Conservation (phyloP, 2,797 vertebrate species). For the Erpetoichthys calabaricus region DNA sequence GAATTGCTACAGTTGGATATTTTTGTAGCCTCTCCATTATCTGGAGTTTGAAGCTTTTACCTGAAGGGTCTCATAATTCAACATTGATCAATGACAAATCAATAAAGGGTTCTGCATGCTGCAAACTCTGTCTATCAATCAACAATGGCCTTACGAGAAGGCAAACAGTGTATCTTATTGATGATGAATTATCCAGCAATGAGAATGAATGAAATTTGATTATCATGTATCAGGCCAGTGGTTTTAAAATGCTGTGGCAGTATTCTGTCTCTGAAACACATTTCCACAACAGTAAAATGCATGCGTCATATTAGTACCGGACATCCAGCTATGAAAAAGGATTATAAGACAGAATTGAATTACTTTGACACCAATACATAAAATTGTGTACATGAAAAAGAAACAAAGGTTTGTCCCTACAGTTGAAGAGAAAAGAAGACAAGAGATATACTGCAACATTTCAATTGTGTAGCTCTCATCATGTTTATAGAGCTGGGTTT, state of each 20-base stretch:
- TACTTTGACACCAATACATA: too few relatives aligned
- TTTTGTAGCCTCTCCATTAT: slow-evolving; percentile 28
- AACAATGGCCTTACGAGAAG: slow-evolving; percentile 16
- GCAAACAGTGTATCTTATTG: slow-evolving; percentile 7
- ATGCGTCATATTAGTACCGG: too few relatives aligned
- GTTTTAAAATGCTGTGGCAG: slow-evolving; percentile 3
- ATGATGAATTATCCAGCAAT: slow-evolving; percentile 13
- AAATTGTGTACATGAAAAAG: too few relatives aligned
- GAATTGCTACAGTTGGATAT: slow-evolving; percentile 19
- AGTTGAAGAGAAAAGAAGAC: too few relatives aligned
- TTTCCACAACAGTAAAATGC: too few relatives aligned
- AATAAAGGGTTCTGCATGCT: slow-evolving; percentile 24
- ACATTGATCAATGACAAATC: slow-evolving; percentile 34
- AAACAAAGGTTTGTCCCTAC: too few relatives aligned
- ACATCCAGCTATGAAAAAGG: too few relatives aligned
- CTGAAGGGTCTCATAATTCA: slow-evolving; percentile 37
- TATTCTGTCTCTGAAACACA: slow-evolving; percentile 2
- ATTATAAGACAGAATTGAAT: too few relatives aligned
- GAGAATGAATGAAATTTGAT: slow-evolving; percentile 20
- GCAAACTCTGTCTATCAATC: slow-evolving; percentile 20
- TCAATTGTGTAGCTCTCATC: too few relatives aligned
- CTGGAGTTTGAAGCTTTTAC: slow-evolving; percentile 28
- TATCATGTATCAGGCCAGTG: slow-evolving; percentile 8
- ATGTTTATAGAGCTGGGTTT: too few relatives aligned
- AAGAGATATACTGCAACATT: too few relatives aligned